Base-by-base conservation (phyloP, 2,113 vertebrate genomes). In the Merops nubicus region DNA sequence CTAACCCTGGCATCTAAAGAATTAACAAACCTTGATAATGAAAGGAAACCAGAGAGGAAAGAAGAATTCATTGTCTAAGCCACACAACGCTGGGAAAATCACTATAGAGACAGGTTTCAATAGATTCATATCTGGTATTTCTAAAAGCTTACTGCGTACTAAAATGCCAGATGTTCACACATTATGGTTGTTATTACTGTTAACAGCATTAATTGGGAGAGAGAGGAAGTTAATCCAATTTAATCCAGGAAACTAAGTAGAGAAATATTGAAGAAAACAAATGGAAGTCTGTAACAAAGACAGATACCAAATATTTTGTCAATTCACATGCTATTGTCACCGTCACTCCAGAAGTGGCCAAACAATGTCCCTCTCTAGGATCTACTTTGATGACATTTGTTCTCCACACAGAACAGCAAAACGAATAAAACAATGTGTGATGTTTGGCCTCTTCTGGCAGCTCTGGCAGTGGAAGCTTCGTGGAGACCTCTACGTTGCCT, bases 91-190 rank as follows among this genome's bases (percentile, higher is more conserved):
- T 73, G 62, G 80, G 88, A 92, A 96, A 93, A 94, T 96, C 97
- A 97, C 95, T 97, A 97, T 17, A 97, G 96, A 98, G 97, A 95
- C 95, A 95, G 95, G 97, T 97, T 98, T 98, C 97, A 97, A 96
- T 94, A 95, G 96, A 97, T 97, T 97, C 97, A 97, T 98, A 98
- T 97, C 93, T 96, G 97, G 91, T 98, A 87, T 97, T 98, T 98
- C 96, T 97, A 96, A 97, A 97, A 96, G 98, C 97, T 98, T 97
- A 94, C 96, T 97, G 96, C 96, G 97, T 97, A 95, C 98, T 97
- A 95, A 98, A 98, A 97, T 98, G 97, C 98, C 98, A 98, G 98
- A 98, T 98, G 98, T 98, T 98, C 97, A 97, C 97, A 96, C 96
- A 98, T 98, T 98, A 97, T 97, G 97, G 96, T 92, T 96, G 97